Evolutionary conservation across 2,113 vertebrate genomes (phyloP).

Genomic region (Syngnathoides biaculeatus): DNA sequence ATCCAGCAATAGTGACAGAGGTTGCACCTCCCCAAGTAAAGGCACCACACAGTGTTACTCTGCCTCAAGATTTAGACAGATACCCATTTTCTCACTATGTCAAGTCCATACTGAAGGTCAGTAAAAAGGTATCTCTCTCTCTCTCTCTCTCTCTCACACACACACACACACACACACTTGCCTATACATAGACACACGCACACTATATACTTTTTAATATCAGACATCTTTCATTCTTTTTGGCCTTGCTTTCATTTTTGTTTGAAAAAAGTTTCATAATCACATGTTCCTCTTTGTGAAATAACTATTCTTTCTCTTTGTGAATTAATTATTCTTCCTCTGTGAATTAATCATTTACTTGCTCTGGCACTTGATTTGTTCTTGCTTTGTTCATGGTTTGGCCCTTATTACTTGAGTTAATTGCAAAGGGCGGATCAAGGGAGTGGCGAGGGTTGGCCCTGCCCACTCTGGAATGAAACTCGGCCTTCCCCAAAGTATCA

Average conservation of each 20-base stretch:
- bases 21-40: slow-evolving; percentile 78
- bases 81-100: slow-evolving; percentile 82
- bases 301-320: neutral
- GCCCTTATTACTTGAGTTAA: neutral
- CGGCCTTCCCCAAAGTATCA: too few species aligned
- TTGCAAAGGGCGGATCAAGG: too few species aligned
- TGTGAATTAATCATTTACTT: neutral
- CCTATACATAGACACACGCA: too few species aligned
- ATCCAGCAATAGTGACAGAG: slow-evolving; percentile 68
- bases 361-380: neutral
- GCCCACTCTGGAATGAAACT: too few species aligned
- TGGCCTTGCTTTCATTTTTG: neutral
- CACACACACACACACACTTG: neutral
- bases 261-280: too few species aligned
- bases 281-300: neutral
- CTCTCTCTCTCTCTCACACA: too few species aligned
- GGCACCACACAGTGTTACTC: slow-evolving; percentile 66
- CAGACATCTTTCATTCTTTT: neutral
- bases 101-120: slow-evolving; percentile 78
- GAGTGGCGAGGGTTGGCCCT: too few species aligned
- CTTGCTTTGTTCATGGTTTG: neutral
- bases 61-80: slow-evolving; percentile 76
- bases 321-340: too few species aligned
- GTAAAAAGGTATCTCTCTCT: too few species aligned
- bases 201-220: neutral